Evolutionary conservation across 2,888 invertebrate species (phyloP).

Genomic region (Lasioglossum lativentre): DNA sequence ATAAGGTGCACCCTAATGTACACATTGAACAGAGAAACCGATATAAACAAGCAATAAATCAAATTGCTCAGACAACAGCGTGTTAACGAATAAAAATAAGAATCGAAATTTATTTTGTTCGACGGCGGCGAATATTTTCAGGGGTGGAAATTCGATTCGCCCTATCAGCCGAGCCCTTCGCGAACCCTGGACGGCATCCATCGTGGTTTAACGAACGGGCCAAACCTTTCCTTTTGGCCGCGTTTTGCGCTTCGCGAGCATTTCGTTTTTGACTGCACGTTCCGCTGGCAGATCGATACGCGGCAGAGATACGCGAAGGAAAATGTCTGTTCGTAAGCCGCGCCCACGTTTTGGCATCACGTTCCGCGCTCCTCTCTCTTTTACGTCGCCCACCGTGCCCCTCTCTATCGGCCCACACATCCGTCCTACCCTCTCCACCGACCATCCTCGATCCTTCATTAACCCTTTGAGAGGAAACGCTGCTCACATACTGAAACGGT

Average conservation of each 20-base stretch:
- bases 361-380: conserved; percentile 14
- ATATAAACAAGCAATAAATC: too few relatives aligned
- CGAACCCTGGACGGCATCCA: not conserved
- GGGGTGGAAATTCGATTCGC: not conserved
- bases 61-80: too few relatives aligned
- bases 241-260: conserved; percentile 25
- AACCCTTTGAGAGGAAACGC: conserved; percentile 42
- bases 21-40: too few relatives aligned
- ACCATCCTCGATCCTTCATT: conserved; percentile 39
- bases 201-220: conserved; percentile 28
- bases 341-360: conserved; percentile 58
- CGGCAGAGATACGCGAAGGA: conserved; percentile 57
- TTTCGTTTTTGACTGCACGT: conserved; percentile 58
- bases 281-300: conserved; percentile 58
- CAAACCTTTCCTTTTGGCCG: conserved; percentile 8
- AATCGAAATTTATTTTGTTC: not conserved
- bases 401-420: not conserved
- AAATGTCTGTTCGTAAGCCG: conserved; percentile 63
- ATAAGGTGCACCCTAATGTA: too few relatives aligned
- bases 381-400: not conserved
- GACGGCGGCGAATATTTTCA: not conserved
- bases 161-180: not conserved
- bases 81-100: not conserved
- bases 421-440: not conserved
- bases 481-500: not conserved